Evolutionary conservation across 1,140 invertebrate species (phyloP).

Genomic region (Adoxophyes honmai): DNA sequence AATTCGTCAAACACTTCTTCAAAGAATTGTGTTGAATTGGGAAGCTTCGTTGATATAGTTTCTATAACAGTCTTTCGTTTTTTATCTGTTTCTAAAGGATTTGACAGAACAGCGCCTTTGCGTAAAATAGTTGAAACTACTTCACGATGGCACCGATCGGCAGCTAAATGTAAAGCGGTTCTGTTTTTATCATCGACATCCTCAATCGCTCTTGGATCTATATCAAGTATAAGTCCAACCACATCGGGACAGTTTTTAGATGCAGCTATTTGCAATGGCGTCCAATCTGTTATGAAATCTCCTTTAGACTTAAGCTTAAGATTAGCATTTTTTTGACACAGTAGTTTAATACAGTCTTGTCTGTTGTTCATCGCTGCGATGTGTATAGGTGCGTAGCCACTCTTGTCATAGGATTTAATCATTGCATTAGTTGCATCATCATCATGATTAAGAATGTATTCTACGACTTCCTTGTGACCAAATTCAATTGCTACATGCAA

Average conservation of each 20-base stretch:
- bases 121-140: constrained; percentile 71
- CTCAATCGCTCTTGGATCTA: constrained; percentile 48
- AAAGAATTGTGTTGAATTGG: neutral
- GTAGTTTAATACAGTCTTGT: constrained; percentile 76
- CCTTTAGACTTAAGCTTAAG: constrained; percentile 22
- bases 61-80: constrained; percentile 10
- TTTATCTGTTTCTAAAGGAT: constrained; percentile 59
- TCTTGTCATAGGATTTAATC: constrained; percentile 27
- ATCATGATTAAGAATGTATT: constrained; percentile 24
- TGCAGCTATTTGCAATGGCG: constrained; percentile 77
- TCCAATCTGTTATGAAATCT: constrained; percentile 48
- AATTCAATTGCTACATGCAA: constrained; percentile 41
- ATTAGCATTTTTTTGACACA: constrained; percentile 74
- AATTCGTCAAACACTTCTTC: neutral
- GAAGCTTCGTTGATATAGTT: neutral
- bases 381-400: constrained; percentile 71
- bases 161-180: constrained; percentile 77
- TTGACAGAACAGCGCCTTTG: constrained; percentile 72
- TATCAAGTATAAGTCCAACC: constrained; percentile 59
- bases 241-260: constrained; percentile 57
- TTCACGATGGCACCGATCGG: constrained; percentile 66
- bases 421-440: neutral
- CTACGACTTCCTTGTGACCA: constrained; percentile 35
- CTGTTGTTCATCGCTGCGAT: constrained; percentile 80
- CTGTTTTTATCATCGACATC: constrained; percentile 62